Conservation (phyloP, 2,888 invertebrate species). For the Hirtodrosophila alboralis region DNA sequence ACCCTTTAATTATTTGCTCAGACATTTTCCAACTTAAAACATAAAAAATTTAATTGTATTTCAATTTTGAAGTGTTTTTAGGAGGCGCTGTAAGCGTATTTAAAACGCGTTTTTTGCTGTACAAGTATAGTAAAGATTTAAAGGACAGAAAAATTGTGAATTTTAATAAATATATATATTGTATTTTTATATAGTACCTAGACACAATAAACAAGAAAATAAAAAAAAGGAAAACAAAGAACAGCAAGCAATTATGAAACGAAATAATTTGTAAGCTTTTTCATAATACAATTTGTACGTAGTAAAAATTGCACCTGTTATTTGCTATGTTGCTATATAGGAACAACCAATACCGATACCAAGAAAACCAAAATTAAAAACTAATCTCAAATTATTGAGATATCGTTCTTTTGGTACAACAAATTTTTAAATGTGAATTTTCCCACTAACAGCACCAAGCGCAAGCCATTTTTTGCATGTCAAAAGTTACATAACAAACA, state of each 20-base stretch:
- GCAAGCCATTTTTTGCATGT: conserved; percentile 79
- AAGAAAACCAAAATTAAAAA: neutral
- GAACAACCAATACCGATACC: conserved; percentile 20
- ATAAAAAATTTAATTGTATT: conserved; percentile 44
- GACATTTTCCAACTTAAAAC: conserved; percentile 34
- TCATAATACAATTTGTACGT: conserved; percentile 69
- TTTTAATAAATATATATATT: conserved; percentile 70
- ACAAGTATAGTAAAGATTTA: conserved; percentile 51
- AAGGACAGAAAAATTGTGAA: conserved; percentile 68
- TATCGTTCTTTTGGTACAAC: conserved; percentile 41
- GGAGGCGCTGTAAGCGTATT: conserved; percentile 42
- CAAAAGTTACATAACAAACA: conserved; percentile 55
- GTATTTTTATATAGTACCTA: conserved; percentile 76
- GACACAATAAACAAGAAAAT: conserved; percentile 46
- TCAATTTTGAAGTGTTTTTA: conserved; percentile 60
- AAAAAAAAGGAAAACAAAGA: conserved; percentile 30
- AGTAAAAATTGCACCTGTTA: conserved; percentile 74
- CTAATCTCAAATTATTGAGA: conserved; percentile 9
- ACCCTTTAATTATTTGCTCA: conserved; percentile 42
- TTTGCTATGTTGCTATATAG: conserved; percentile 61
- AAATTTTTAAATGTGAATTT: conserved; percentile 61
- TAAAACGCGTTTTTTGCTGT: conserved; percentile 63
- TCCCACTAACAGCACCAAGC: conserved; percentile 75
- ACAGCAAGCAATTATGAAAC: conserved; percentile 68
- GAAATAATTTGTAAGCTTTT: conserved; percentile 77